Evolutionary conservation across 2,113 vertebrate genomes (phyloP).

Genomic region (Nematolebias whitei): DNA sequence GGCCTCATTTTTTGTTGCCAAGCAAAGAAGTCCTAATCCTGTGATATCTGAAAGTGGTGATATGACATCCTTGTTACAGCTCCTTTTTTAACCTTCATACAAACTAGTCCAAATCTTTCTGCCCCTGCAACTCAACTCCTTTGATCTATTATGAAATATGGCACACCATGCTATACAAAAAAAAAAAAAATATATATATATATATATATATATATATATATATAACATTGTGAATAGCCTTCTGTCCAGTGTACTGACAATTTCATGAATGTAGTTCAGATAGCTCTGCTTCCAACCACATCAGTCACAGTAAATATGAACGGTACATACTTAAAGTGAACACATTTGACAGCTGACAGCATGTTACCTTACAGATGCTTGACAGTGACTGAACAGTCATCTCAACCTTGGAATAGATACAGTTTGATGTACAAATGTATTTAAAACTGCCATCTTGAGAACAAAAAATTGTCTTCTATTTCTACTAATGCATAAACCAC

Average conservation of each 20-base stretch:
- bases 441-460: not conserved
- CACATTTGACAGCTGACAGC: not conserved
- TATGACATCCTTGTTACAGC: slow-evolving; percentile 20
- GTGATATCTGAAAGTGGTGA: slow-evolving; percentile 32
- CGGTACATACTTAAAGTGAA: not conserved
- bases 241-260: slow-evolving; percentile 40
- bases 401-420: not conserved
- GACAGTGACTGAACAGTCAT: not conserved
- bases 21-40: slow-evolving; percentile 40
- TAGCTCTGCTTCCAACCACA: slow-evolving; percentile 13
- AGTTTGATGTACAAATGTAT: not conserved
- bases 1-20: slow-evolving; percentile 37
- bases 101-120: slow-evolving; percentile 41
- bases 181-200: no score
- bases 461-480: not conserved
- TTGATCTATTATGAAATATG: slow-evolving; percentile 49
- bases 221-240: slow-evolving; percentile 52
- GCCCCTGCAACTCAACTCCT: slow-evolving; percentile 42
- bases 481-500: not conserved
- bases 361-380: not conserved
- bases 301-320: not conserved
- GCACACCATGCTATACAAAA: slow-evolving; percentile 46
- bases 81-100: slow-evolving; percentile 30
- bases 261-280: slow-evolving; percentile 44
- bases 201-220: no score